Evolutionary conservation across 2,888 invertebrate species (phyloP).

Genomic region (Linnaemya tessellans): DNA sequence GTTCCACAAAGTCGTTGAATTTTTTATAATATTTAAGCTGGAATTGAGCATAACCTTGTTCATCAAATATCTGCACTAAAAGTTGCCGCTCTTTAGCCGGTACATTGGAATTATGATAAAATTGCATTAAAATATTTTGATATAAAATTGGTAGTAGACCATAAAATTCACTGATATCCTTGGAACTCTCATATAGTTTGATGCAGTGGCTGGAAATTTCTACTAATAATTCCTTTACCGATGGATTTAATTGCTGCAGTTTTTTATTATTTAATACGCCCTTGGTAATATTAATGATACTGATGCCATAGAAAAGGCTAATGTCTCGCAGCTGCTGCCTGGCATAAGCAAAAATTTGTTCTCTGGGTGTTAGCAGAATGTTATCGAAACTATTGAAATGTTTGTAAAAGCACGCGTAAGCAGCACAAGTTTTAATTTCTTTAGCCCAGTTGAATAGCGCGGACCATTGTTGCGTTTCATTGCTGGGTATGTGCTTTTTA

Average conservation of each 20-base stretch:
- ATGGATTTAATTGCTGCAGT: neutral
- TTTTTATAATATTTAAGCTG: neutral
- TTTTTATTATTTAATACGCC: neutral
- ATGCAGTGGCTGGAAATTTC: neutral
- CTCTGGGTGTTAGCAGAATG: neutral
- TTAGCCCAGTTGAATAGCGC: neutral
- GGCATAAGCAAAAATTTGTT: neutral
- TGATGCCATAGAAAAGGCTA: neutral
- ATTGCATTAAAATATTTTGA: neutral
- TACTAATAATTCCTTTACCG: neutral
- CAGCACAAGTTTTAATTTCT: neutral
- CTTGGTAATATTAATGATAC: neutral
- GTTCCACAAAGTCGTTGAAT: neutral
- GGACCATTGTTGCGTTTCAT: neutral
- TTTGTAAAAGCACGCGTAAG: constrained; percentile 9
- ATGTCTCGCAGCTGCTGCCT: neutral
- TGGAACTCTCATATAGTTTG: neutral
- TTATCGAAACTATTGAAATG: neutral
- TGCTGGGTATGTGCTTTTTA: neutral
- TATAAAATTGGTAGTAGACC: neutral
- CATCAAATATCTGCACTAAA: neutral
- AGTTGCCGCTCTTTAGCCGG: neutral
- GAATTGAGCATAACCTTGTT: neutral
- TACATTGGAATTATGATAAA: neutral
- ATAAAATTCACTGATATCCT: neutral